Conservation (phyloP, 2,888 invertebrate genomes). For the Drosophila lutescens region DNA sequence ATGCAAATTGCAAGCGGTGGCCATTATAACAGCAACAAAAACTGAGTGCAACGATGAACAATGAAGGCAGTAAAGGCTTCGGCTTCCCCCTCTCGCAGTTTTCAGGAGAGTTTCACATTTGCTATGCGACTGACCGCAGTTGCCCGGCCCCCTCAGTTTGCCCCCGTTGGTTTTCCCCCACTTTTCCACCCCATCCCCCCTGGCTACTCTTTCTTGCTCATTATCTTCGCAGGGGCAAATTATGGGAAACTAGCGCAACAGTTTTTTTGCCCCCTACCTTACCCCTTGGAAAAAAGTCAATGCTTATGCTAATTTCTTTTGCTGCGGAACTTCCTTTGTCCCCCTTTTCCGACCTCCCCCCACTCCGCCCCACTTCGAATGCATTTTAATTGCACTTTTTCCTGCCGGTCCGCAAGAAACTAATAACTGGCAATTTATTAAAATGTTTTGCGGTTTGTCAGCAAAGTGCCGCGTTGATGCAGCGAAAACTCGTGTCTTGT, state of each 20-base stretch:
- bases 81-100: background rate
- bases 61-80: constrained; percentile 27
- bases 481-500: constrained; percentile 27
- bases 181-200: background rate
- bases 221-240: constrained; percentile 66
- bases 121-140: constrained; percentile 69
- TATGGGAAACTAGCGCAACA: constrained; percentile 72
- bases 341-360: background rate
- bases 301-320: constrained; percentile 71
- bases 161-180: background rate
- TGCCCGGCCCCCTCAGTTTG: constrained; percentile 8
- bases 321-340: constrained; percentile 56
- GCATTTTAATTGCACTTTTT: constrained; percentile 79
- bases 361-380: constrained; percentile 31
- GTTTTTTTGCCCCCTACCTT: constrained; percentile 47
- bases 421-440: constrained; percentile 76
- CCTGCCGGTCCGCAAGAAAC: constrained; percentile 62
- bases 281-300: constrained; percentile 41
- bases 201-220: constrained; percentile 53
- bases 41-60: constrained; percentile 58
- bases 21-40: constrained; percentile 59
- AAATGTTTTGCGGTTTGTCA: constrained; percentile 69
- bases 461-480: constrained; percentile 4
- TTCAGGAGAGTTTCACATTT: constrained; percentile 66
- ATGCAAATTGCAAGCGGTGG: constrained; percentile 66